phyloP scores from a whole-genome alignment of 2,888 invertebrate genomes.

The Ditula angustiorana region DNA sequence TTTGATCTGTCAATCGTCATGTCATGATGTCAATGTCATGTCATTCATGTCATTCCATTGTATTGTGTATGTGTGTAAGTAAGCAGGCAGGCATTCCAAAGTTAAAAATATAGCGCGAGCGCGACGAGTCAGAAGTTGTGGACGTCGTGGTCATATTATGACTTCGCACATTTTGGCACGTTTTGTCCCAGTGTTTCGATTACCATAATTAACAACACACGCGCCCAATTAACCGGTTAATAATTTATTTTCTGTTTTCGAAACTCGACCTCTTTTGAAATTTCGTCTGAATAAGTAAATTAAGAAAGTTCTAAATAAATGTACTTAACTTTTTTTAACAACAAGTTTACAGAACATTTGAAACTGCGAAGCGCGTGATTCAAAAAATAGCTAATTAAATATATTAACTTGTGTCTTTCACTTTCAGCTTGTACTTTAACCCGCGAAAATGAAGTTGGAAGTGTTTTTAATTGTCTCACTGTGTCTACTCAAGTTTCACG shows the following conservation, averaged over 20 bases:
- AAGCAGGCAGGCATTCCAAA: no score
- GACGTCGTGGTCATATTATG: slow-evolving; percentile 42
- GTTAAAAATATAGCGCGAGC: slow-evolving; percentile 41
- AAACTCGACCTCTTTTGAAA: neutral
- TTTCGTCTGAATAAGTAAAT: slow-evolving; percentile 11
- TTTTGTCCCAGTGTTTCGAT: neutral
- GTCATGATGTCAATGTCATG: no score
- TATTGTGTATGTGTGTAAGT: no score
- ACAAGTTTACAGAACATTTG: neutral
- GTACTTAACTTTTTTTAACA: neutral
- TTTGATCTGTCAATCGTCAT: slow-evolving; percentile 4
- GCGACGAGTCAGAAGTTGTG: slow-evolving; percentile 4
- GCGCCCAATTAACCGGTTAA: slow-evolving; percentile 3
- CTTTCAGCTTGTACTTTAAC: slow-evolving; percentile 32
- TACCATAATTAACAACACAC: slow-evolving; percentile 29
- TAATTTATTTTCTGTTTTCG: slow-evolving; percentile 8
- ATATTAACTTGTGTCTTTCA: neutral
- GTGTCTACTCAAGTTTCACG: slow-evolving; percentile 48
- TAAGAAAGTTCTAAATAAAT: slow-evolving; percentile 3
- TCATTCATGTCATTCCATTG: no score
- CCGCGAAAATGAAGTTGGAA: slow-evolving; percentile 53
- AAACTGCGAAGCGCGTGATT: neutral
- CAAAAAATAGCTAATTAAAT: neutral
- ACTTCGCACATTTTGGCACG: slow-evolving; percentile 49
- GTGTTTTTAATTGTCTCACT: slow-evolving; percentile 46